A percentile compares a stretch with the other conserved stretches of the same genome.
phyloP scores from a whole-genome alignment of 2,888 invertebrate species.

The Abscondita cerata region DNA sequence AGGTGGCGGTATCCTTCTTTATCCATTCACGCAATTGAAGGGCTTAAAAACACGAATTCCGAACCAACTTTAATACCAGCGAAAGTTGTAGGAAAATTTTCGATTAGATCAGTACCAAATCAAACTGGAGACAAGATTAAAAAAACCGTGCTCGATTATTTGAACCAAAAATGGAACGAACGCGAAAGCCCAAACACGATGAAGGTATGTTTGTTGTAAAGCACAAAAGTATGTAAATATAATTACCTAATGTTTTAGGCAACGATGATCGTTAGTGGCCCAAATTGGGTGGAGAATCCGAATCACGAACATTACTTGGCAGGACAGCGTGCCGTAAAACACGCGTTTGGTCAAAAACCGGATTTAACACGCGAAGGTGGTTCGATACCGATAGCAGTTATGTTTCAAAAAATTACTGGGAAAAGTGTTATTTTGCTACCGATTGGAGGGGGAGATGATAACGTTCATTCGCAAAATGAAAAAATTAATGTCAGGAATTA shows the following conservation, averaged over 20 bases:
- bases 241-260: constrained; percentile 38
- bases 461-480: constrained; percentile 99
- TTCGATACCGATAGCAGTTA: constrained; percentile 95
- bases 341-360: constrained; percentile 89
- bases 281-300: constrained; percentile 93
- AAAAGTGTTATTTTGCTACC: constrained; percentile 95
- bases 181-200: constrained; percentile 87
- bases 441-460: constrained; percentile 95
- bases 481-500: constrained; percentile 93
- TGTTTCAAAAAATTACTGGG: constrained; percentile 89
- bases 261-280: constrained; percentile 75
- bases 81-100: constrained; percentile 96
- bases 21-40: constrained; percentile 91
- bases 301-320: constrained; percentile 92
- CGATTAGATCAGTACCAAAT: constrained; percentile 94
- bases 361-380: constrained; percentile 97
- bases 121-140: constrained; percentile 87
- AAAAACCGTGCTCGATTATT: constrained; percentile 76
- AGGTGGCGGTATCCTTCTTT: constrained; percentile 95
- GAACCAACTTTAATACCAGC: constrained; percentile 95
- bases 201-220: constrained; percentile 63
- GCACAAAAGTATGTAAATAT: background rate
- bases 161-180: constrained; percentile 79
- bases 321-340: constrained; percentile 79
- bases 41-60: constrained; percentile 91